Percentiles rank a stretch among this genome's conserved stretches.
phyloP scores from a whole-genome alignment of 2,888 invertebrate genomes.

The Caenorhabditis imperialis region DNA sequence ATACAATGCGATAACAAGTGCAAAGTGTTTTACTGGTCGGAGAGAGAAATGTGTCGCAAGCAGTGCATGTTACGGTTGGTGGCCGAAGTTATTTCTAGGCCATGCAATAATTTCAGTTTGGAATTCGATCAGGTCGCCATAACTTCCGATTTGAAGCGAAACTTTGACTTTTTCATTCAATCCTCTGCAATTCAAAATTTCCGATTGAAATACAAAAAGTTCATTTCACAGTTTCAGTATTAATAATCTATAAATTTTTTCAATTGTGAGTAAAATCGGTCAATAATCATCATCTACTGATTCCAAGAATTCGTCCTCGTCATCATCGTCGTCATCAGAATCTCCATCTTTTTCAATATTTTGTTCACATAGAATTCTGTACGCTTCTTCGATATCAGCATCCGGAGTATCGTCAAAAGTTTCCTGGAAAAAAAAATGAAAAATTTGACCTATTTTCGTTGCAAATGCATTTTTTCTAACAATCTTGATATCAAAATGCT shows the following conservation, averaged over 20 bases:
- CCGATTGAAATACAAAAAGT: slow-evolving; percentile 53
- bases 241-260: too few relatives aligned
- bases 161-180: slow-evolving; percentile 55
- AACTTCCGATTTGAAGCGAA: slow-evolving; percentile 55
- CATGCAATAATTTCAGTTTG: slow-evolving; percentile 48
- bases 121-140: slow-evolving; percentile 54
- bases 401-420: background rate
- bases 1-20: slow-evolving; percentile 54
- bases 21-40: slow-evolving; percentile 46
- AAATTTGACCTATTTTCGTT: too few relatives aligned
- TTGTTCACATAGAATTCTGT: background rate
- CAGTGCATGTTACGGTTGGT: slow-evolving; percentile 52
- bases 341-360: background rate
- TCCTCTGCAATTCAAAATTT: slow-evolving; percentile 55
- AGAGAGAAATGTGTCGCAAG: slow-evolving; percentile 50
- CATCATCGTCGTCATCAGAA: background rate
- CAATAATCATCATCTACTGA: too few relatives aligned
- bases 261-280: too few relatives aligned
- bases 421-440: background rate
- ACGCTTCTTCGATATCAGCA: too few relatives aligned
- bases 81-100: too few relatives aligned
- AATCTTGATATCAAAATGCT: background rate
- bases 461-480: too few relatives aligned
- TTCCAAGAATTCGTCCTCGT: background rate
- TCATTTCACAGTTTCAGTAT: slow-evolving; percentile 10